phyloP scores from a whole-genome alignment of 2,888 invertebrate genomes.

The Clitarchus hookeri region DNA sequence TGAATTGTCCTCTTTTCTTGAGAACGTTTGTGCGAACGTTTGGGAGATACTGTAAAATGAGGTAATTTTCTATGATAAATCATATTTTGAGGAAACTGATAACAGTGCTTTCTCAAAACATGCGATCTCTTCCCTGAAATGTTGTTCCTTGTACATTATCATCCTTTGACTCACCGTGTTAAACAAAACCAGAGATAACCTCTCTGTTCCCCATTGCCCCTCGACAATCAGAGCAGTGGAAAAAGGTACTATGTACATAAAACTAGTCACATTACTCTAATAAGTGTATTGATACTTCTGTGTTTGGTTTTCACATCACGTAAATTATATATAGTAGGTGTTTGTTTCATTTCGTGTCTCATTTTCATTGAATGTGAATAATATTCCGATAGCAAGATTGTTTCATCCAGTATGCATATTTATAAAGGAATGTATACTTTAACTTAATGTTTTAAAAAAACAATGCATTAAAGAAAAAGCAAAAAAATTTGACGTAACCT shows the following conservation, averaged over 20 bases:
- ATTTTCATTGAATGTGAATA: constrained; percentile 17
- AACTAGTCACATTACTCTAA: constrained; percentile 36
- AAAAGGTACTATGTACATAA: constrained; percentile 33
- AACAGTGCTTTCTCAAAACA: constrained; percentile 22
- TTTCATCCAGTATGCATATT: background rate
- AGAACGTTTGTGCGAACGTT: constrained; percentile 12
- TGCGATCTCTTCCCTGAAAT: constrained; percentile 30
- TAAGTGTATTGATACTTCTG: constrained; percentile 28
- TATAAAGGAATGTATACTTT: background rate
- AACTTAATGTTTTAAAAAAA: background rate
- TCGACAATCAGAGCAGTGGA: constrained; percentile 49
- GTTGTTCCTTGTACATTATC: constrained; percentile 32
- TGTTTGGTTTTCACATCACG: constrained; percentile 2
- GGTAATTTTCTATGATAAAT: constrained; percentile 24
- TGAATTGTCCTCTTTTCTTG: constrained; percentile 24
- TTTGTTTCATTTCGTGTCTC: background rate
- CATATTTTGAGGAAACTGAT: constrained; percentile 21
- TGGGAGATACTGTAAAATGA: constrained; percentile 5
- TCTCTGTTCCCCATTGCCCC: constrained; percentile 46
- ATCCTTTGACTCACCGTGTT: constrained; percentile 16
- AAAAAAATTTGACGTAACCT: background rate
- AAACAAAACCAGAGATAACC: background rate
- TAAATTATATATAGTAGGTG: background rate
- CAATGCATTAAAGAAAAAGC: background rate
- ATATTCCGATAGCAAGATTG: background rate